phyloP scores from a whole-genome alignment of 2,797 vertebrate species.

The Rhynchotus rufescens region DNA sequence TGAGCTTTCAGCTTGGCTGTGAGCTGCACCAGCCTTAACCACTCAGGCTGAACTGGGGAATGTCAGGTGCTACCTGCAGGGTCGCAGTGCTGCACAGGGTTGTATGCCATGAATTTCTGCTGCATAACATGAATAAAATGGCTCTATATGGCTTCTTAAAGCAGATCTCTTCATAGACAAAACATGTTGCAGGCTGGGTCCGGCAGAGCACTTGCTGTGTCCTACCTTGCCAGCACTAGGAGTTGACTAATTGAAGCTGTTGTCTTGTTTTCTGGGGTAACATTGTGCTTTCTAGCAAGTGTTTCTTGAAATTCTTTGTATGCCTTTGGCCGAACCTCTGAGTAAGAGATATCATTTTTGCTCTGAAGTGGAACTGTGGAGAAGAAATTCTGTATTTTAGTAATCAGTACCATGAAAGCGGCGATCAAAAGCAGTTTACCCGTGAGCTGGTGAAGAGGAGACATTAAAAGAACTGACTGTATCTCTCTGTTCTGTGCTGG shows the following conservation, averaged over 20 bases:
- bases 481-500: not conserved
- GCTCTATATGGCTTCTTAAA: not conserved
- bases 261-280: not conserved
- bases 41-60: not conserved
- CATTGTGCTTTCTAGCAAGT: not conserved
- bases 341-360: not conserved
- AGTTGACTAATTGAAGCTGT: not conserved
- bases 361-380: not conserved
- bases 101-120: not conserved
- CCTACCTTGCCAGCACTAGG: not conserved
- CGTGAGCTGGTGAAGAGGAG: not conserved
- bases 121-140: fast-evolving
- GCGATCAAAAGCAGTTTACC: not conserved
- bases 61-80: fast-evolving
- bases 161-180: not conserved
- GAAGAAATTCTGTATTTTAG: not conserved
- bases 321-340: not conserved
- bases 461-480: not conserved
- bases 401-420: not conserved
- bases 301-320: not conserved
- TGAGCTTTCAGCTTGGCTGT: not conserved
- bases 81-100: fast-evolving
- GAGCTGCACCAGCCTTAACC: not conserved
- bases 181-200: not conserved
- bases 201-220: fast-evolving